These are phyloP conservation scores for Actinia equina DNA, from an alignment of 64 coral and sea anemone genomes.

Conservation along the genomic window DNA sequence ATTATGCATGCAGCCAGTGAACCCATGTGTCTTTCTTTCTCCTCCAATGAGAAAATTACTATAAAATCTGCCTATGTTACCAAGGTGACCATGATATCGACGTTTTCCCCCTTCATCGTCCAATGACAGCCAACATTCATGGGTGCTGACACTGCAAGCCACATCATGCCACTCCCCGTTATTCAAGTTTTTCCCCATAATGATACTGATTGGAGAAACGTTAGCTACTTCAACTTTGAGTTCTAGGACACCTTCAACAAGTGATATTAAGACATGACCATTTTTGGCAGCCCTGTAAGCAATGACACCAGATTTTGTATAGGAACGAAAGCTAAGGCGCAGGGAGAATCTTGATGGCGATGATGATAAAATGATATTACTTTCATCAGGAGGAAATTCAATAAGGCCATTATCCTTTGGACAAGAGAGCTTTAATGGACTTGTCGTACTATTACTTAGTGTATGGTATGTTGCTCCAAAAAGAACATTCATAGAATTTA, in stretches of 20 bases:
- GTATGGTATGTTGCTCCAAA: conserved; percentile 3
- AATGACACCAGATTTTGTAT: conserved; percentile 42
- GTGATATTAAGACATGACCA: conserved; percentile 27
- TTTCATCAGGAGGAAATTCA: conserved; percentile 36
- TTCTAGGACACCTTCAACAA: conserved; percentile 31
- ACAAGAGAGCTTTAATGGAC: conserved; percentile 25
- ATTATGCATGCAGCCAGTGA: conserved; percentile 60
- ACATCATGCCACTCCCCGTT: conserved; percentile 72
- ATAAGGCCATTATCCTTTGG: background rate
- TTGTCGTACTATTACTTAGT: background rate
- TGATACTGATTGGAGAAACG: conserved; percentile 42
- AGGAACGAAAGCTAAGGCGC: conserved; percentile 64
- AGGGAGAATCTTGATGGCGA: conserved; percentile 43
- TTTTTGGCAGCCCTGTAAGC: conserved; percentile 25
- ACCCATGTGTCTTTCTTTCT: conserved; percentile 24
- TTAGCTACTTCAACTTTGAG: conserved; percentile 41
- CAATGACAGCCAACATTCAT: conserved; percentile 55
- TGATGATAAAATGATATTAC: conserved; percentile 20
- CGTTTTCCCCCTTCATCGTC: conserved; percentile 45
- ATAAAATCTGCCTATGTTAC: conserved; percentile 29
- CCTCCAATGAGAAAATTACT: conserved; percentile 53
- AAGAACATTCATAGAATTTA: conserved; percentile 45
- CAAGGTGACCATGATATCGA: conserved; percentile 50
- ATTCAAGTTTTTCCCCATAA: conserved; percentile 37
- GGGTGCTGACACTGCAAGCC: conserved; percentile 32